These are phyloP conservation scores for Petrosia ficiformis DNA, from an alignment of 37 sponge, comb jelly and placozoan genomes.

Conservation along the genomic window DNA sequence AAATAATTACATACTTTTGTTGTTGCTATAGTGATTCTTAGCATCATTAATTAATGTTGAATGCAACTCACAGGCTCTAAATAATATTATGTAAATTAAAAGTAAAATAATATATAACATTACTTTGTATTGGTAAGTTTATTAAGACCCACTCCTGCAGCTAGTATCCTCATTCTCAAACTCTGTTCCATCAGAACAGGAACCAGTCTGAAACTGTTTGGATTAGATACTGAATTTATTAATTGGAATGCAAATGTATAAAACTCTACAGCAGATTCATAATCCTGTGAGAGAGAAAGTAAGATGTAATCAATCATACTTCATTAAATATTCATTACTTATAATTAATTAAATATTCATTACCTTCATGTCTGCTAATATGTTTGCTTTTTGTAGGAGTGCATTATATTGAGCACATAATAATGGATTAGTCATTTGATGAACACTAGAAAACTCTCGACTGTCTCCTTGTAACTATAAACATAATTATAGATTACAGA, in stretches of 20 bases:
- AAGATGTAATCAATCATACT: neutral
- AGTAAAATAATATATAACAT: neutral
- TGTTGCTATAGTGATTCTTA: conserved; percentile 36
- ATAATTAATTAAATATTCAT: neutral
- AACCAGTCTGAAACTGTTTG: neutral
- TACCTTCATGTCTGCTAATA: conserved; percentile 33
- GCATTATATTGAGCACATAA: conserved; percentile 66
- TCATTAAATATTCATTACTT: neutral
- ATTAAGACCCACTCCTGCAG: neutral
- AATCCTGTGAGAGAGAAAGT: conserved; percentile 11
- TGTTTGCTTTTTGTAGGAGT: conserved; percentile 39
- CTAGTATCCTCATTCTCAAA: neutral
- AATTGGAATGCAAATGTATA: conserved; percentile 34
- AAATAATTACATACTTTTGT: neutral
- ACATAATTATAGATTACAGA: too few species aligned
- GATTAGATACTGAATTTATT: neutral
- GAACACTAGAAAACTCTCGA: conserved; percentile 23
- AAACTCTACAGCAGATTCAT: conserved; percentile 17
- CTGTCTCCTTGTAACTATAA: conserved; percentile 49
- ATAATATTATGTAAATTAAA: neutral
- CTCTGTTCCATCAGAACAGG: neutral
- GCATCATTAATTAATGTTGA: conserved; percentile 43
- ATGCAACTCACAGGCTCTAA: neutral
- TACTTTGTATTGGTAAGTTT: neutral
- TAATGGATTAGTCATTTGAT: conserved; percentile 39